Conservation (phyloP, 2,113 vertebrate species). For the Chelonoidis abingdonii region DNA sequence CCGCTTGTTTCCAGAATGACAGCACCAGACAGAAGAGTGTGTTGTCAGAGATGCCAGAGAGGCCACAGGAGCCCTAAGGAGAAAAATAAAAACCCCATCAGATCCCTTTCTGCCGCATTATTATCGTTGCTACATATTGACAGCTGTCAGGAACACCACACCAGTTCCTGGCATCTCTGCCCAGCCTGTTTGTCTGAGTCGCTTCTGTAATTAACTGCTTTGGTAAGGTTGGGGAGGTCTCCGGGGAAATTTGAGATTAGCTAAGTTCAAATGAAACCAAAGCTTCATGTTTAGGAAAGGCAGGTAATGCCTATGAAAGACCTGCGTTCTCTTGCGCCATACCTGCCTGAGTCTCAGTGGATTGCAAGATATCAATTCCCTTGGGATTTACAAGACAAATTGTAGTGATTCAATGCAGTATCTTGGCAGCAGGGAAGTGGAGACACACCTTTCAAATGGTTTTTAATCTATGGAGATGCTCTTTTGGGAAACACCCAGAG, state of each 20-base stretch:
- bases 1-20: not conserved
- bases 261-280: not conserved
- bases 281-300: not conserved
- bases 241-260: not conserved
- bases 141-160: not conserved
- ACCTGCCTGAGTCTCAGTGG: not conserved
- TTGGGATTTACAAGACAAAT: not conserved
- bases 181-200: not conserved
- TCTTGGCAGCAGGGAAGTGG: not conserved
- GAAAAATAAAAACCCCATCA: not conserved
- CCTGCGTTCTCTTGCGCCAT: not conserved
- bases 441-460: not conserved
- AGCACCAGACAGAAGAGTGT: not conserved
- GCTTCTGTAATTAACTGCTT: not conserved
- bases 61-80: not conserved
- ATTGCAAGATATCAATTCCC: not conserved
- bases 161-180: not conserved
- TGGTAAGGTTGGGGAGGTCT: not conserved
- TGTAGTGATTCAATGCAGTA: not conserved
- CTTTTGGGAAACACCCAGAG: not conserved
- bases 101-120: accelerated
- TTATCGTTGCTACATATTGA: not conserved
- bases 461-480: not conserved
- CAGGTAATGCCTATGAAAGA: not conserved
- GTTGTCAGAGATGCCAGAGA: constrained; percentile 13